Base-by-base conservation (phyloP, 2,888 invertebrate species). In the Cephonodes hylas region DNA sequence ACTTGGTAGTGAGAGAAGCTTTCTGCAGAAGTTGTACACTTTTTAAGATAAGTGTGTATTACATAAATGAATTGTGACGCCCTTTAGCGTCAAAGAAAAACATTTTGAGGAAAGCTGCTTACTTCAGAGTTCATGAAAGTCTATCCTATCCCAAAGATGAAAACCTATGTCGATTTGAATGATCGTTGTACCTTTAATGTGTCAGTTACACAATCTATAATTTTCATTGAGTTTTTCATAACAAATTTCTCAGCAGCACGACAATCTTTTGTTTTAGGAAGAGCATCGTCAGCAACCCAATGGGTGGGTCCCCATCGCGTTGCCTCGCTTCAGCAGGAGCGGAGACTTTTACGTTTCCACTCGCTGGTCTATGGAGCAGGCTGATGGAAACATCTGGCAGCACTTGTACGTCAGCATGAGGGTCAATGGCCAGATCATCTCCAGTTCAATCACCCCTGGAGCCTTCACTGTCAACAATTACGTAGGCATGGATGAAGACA, bases 271-370 rank as follows among this genome's bases (percentile, higher is more conserved):
- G 22, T 13, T 46, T 15, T n/a, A 93, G 93, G 89, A 93, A 60
- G 91, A 91, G 22, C 84, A 85, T 5, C 86, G 94, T 2, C 74
- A 85, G 18, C 94, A 96, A 71, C 84, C 93, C 0, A 87, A 93
- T 1, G 97, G 97, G 0, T 97, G 97, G 97, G 87, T 97, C 0
- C 93, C 94, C 0, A 89, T 94, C 0, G 91, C 93, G 0, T 83
- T 93, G 1, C 95, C 96, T 0, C 80, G 90, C 0, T 94, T 93
- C 74, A 91, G 91, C 56, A 79, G 86, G 1, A 70, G 75, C 23
- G 93, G 93, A 0, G 83, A 88, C 56, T 85, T 84, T 69, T 89
- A 86, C 74, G 70, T 93, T 10, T 89, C 90, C 3, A 81, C 86
- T 10, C 82, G 89, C 31, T 91, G 91, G 91, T 89, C 90, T 0